Conservation (phyloP, 2,113 vertebrate genomes). For the Acinonyx jubatus region DNA sequence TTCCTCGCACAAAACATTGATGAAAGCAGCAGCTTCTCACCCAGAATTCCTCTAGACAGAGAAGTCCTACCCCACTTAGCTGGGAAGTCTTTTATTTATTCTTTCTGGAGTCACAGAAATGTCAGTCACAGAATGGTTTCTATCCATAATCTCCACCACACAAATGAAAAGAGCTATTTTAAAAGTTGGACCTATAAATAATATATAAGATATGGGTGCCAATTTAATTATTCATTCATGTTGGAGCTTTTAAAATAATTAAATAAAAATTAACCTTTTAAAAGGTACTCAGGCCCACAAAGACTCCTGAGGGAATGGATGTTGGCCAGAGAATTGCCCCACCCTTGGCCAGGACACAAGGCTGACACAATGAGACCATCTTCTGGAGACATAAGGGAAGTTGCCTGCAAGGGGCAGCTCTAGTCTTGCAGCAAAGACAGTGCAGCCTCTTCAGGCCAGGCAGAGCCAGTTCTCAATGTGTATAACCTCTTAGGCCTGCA, state of each 20-base stretch:
- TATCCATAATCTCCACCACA: background rate
- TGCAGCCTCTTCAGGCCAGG: too few relatives aligned
- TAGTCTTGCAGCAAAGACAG: background rate
- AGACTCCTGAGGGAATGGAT: background rate
- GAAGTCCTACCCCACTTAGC: background rate
- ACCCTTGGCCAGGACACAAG: background rate
- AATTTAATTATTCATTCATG: constrained; percentile 64
- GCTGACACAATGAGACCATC: background rate
- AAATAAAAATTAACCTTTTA: constrained; percentile 60
- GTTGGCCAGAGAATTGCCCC: constrained; percentile 1
- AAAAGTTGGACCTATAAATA: constrained; percentile 65
- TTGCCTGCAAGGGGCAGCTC: background rate
- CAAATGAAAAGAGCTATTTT: constrained; percentile 63
- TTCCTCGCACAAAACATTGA: background rate
- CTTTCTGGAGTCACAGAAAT: constrained; percentile 47
- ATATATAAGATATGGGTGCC: constrained; percentile 63
- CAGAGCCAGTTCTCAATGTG: background rate
- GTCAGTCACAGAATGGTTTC: constrained; percentile 42
- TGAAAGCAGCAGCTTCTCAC: background rate
- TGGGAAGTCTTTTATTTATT: background rate
- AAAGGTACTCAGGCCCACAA: constrained; percentile 26
- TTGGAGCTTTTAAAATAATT: constrained; percentile 64
- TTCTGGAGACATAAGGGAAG: background rate
- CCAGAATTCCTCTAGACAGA: background rate
- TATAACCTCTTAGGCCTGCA: background rate